Evolutionary conservation across 2,888 invertebrate species (phyloP), one percentile per base, ranked within the genome.

Genomic region (Cantharis rufa): DNA sequence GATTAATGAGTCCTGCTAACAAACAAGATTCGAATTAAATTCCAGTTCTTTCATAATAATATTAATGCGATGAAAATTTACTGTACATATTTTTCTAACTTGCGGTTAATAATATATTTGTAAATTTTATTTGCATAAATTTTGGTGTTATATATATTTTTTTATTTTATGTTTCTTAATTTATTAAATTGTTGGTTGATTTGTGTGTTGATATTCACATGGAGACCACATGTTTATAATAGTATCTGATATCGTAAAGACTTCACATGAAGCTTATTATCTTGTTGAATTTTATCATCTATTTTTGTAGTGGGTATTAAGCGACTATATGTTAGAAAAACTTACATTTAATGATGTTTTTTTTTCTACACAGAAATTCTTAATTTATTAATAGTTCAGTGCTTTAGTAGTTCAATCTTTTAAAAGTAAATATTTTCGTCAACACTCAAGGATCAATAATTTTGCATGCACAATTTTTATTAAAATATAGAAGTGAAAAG

Each of bases 21-120:
- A 71, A 79, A 82, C 81, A 81, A 80, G 81, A 80, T 72, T 80
- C 80, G 80, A 78, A 81, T 81, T 79, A 79, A 82, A 82, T 82
- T 81, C 81, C 79, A 74, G 73, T 79, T 80, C 78, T 82, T 82
- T 81, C 81, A 80, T 80, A 81, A 81, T 76, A 77, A 78, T 80
- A 80, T 80, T 80, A 80, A 80, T 79, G 76, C 76, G 73, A 70
- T 72, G 77, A 62, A 78, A 76, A 81, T 80, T 81, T 81, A 81
- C 72, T 71, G 69, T 61, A 62, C 76, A 32, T 32, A 62, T 71
- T 68, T 28, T 62, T 76, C 48, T 72, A 69, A 70, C 32, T 62
- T 74, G 32, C 48, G 62, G 64, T 66, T 66, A 66, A 66, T 66
- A 66, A 66, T 66, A 24, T 66, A 66, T 66, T 66, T 66, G 64